Percentiles rank a stretch among this genome's conserved stretches.
phyloP scores from a whole-genome alignment of 2,113 vertebrate species.

The cat (Felis catus) region F.catus_Fca126_mat1.0 CM031412.1:228614501-228615000 shows the following conservation, averaged over 20 bases:
- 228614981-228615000: neutral
- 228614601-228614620: neutral
- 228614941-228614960: slow-evolving; percentile 54
- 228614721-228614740: neutral
- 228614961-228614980: slow-evolving; percentile 39
- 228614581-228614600: neutral
- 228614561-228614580: neutral
- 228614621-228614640: neutral
- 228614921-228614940: neutral
- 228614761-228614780: neutral
- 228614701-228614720: neutral
- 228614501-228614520: neutral
- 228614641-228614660: neutral
- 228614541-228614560: neutral
- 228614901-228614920: neutral
- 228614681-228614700: neutral
- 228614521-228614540: neutral
- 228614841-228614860: neutral
- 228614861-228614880: neutral
- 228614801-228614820: neutral
- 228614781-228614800: slow-evolving; percentile 3
- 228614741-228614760: neutral
- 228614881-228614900: neutral
- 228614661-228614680: neutral
- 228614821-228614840: slow-evolving; percentile 48